Base-by-base conservation (phyloP, 2,888 invertebrate species). In the Notodromas monacha region DNA sequence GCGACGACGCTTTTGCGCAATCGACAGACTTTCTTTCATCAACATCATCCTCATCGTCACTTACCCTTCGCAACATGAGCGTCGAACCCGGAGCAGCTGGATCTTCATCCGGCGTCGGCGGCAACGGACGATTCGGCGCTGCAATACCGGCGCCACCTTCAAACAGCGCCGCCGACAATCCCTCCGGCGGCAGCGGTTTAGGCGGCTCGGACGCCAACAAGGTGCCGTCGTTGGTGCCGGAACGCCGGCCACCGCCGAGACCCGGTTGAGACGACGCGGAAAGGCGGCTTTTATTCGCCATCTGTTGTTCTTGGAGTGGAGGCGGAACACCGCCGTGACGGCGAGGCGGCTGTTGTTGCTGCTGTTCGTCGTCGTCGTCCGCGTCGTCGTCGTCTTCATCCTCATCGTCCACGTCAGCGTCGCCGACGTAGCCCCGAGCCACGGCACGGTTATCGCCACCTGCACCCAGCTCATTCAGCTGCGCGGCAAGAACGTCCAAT, bases 171-270 rank as follows among this genome's bases (percentile, higher is more conserved):
- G 12, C 8, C 6, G 27, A 8, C 8, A 27, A 27, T 6, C 10
- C 10, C 6, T n/a, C 27, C 12, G 8, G 5, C 6, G 27, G 27
- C 81, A 89, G 67, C 42, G 86, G 86, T 51, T 84, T 74, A 13
- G 86, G 81, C 33, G 86, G 84, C 55, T 89, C 86, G 43, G 84
- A 84, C 36, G 86, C 86, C 32, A 84, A 60, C 33, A 89, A 57
- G 2, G 89, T 86, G 36, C 86, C 89, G 51, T 89, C 86, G 43
- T 79, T 77, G 39, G 76, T 59, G 34, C 63, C 65, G 39, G 67
- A 57, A 34, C 72, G 39, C 35, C 45, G 42, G 36, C 45, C 40
- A n/a, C n/a, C n/a, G n/a, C n/a, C n/a, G n/a, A n/a, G n/a, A n/a
- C n/a, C n/a, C n/a, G n/a, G n/a, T n/a, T n/a, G n/a, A n/a, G n/a